Conservation (phyloP, 1,140 invertebrate genomes). For the Zeugodacus cucurbitae region DNA sequence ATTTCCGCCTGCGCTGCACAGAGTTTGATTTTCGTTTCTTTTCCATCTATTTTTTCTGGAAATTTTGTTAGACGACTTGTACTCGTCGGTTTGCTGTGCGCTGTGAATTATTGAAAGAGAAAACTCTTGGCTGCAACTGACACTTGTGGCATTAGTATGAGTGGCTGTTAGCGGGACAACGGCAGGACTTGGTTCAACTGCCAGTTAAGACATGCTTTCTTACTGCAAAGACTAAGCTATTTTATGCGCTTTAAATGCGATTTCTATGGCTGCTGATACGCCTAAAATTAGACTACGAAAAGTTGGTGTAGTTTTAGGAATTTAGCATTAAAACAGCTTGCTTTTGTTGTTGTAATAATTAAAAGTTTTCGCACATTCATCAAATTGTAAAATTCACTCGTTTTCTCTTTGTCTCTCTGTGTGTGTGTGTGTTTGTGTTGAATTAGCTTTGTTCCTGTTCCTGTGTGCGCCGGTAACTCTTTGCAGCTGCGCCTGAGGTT, state of each 20-base stretch:
- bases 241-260: neutral
- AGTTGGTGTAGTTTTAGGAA: neutral
- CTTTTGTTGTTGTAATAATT: neutral
- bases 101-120: neutral
- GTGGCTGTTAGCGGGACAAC: neutral
- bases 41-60: neutral
- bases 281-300: neutral
- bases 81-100: neutral
- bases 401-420: neutral
- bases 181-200: neutral
- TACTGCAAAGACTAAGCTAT: neutral
- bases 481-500: neutral
- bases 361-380: neutral
- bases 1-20: neutral
- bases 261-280: neutral
- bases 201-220: neutral
- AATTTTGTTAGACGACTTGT: neutral
- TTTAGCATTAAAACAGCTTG: no score
- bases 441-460: neutral
- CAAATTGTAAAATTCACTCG: neutral
- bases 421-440: neutral
- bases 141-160: neutral
- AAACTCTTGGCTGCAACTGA: neutral
- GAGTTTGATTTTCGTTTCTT: no score
- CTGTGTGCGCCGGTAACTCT: neutral